Evolutionary conservation across 2,113 vertebrate species (phyloP), one percentile per base, ranked within the genome.

Genomic region (Megalops atlanticus): DNA sequence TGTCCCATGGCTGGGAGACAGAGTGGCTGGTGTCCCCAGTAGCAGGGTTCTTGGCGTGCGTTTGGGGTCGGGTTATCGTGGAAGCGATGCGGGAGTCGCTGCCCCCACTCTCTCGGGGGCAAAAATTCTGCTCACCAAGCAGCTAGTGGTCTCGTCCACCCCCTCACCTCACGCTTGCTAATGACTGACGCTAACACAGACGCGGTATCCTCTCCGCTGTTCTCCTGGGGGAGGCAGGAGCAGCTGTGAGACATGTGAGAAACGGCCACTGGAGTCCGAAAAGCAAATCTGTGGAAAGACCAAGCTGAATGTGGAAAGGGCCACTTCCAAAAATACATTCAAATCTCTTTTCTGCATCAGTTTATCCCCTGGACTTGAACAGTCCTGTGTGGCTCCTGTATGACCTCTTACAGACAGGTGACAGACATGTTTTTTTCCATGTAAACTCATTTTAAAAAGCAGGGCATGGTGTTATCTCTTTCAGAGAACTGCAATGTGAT

Each of bases 271-370:
- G 18, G 31, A 54, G 76, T 45, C 38, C 8, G 16, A 49, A 49
- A 49, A 64, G 76, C 35, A 64, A 78, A 64, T 41, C 38, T n/a
- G 76, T 47, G 38, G 52, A 52, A 49, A 49, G 47, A 49, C 45
- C 58, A 14, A 77, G 76, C 76, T 18, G 33, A 77, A 77, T 54
- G 76, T 49, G 52, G 76, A 54, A 18, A 77, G 49, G 38, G 58
- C 58, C 36, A 41, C 47, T 77, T 45, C 58, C 58, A 41, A 77
- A 77, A 77, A 49, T 77, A 77, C 76, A 58, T 77, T 77, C 58
- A 54, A 77, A 77, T 77, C 76, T 54, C 76, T 77, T 52, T 77
- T 77, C 76, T 77, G 3, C 47, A 54, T 77, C 52, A 7, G 76
- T 77, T 77, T 77, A 54, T 77, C 76, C 76, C 49, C n/a, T 47